Evolutionary conservation across 2,113 vertebrate genomes (phyloP).

Genomic region (Brachionichthys hirsutus): DNA sequence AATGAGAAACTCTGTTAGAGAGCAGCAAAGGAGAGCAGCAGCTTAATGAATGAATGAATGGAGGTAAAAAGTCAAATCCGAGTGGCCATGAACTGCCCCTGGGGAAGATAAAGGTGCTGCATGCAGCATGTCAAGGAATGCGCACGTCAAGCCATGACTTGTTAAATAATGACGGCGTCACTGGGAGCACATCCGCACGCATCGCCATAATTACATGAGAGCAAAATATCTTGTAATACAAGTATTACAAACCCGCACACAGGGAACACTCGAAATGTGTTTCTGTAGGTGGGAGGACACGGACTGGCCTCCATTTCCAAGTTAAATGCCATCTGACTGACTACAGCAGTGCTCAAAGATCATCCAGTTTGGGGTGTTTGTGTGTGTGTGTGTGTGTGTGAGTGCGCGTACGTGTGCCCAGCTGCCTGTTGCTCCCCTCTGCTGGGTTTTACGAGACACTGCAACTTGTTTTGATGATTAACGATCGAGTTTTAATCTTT

Average conservation of each 20-base stretch:
- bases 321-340: conserved; percentile 39
- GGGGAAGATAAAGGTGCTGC: conserved; percentile 26
- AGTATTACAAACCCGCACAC: not conserved
- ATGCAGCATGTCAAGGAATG: conserved; percentile 72
- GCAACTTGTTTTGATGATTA: conserved; percentile 40
- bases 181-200: conserved; percentile 5
- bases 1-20: not conserved
- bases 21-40: conserved; percentile 18
- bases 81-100: conserved; percentile 42
- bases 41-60: conserved; percentile 22
- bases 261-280: not conserved
- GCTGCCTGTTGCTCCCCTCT: conserved; percentile 69
- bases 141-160: conserved; percentile 72
- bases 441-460: conserved; percentile 66
- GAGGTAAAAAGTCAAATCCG: conserved; percentile 31
- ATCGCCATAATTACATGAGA: conserved; percentile 8
- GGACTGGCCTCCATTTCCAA: conserved; percentile 21
- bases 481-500: not conserved
- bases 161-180: conserved; percentile 56
- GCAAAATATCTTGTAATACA: not conserved
- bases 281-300: conserved; percentile 8
- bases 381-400: not conserved
- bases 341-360: conserved; percentile 7
- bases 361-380: not conserved
- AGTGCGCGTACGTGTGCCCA: not conserved